Evolutionary conservation across 2,797 vertebrate species (phyloP).

Genomic region (Triplophysa bombifrons): DNA sequence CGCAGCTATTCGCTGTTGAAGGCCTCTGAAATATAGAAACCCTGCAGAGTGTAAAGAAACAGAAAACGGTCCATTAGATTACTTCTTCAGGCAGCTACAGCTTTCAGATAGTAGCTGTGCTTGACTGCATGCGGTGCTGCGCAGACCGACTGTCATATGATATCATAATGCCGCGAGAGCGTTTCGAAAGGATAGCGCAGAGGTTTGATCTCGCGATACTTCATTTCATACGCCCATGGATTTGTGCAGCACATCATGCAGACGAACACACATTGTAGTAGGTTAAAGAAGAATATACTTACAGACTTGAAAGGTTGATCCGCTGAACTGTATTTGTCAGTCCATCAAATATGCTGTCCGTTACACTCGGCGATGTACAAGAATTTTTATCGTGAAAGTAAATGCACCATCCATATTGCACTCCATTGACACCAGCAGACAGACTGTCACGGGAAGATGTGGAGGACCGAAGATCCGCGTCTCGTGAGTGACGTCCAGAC

Average conservation of each 20-base stretch:
- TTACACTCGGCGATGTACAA: neutral
- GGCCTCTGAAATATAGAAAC: conserved; percentile 2
- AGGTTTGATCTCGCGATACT: no score
- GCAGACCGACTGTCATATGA: no score
- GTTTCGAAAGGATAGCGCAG: no score
- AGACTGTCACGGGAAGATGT: conserved; percentile 3
- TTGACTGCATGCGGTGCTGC: no score
- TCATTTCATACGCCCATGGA: no score
- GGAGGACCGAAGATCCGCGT: conserved; percentile 22
- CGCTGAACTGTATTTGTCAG: neutral
- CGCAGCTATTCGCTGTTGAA: neutral
- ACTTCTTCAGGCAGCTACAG: neutral
- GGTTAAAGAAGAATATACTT: neutral
- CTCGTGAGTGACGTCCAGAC: conserved; percentile 14
- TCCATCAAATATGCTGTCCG: neutral
- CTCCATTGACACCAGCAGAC: conserved; percentile 8
- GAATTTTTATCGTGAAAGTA: neutral
- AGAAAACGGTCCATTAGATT: neutral
- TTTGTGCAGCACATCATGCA: no score
- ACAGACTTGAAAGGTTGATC: neutral
- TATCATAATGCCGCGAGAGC: no score
- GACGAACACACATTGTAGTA: no score
- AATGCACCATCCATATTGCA: neutral
- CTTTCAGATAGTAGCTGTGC: neutral
- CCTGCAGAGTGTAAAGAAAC: neutral